Evolutionary conservation across 2,888 invertebrate genomes (phyloP).

Genomic region (Colletes collaris): DNA sequence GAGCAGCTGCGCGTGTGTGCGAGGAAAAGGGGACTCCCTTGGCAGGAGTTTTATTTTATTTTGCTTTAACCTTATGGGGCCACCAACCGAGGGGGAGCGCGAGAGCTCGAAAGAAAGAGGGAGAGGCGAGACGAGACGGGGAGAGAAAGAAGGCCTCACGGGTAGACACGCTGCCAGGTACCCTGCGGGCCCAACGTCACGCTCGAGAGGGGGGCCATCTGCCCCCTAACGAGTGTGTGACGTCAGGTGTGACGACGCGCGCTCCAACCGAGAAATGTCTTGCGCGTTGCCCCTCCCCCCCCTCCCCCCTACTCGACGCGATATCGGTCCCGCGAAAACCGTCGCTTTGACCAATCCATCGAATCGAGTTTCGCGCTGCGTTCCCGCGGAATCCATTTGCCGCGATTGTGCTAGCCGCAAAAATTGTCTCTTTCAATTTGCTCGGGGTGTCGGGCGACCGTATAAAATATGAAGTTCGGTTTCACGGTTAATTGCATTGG

Average conservation of each 20-base stretch:
- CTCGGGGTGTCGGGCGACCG: conserved; percentile 18
- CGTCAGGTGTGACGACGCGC: conserved; percentile 82
- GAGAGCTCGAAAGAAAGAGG: conserved; percentile 36
- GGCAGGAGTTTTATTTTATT: conserved; percentile 80
- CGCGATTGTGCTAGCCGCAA: conserved; percentile 52
- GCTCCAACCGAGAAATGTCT: conserved; percentile 67
- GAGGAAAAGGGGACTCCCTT: conserved; percentile 73
- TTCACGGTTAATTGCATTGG: conserved; percentile 59
- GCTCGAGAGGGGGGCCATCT: conserved; percentile 82
- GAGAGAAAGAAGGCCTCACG: conserved; percentile 56
- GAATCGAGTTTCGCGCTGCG: conserved; percentile 27
- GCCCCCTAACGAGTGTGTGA: conserved; percentile 82
- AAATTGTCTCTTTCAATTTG: conserved; percentile 57
- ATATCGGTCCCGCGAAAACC: conserved; percentile 10
- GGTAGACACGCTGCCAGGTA: conserved; percentile 70
- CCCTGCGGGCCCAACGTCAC: conserved; percentile 76
- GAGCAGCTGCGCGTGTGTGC: conserved; percentile 80
- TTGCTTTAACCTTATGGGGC: conserved; percentile 78
- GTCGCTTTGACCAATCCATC: conserved; percentile 25
- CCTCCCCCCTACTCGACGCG: neutral
- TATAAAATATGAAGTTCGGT: conserved; percentile 59
- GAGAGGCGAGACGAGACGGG: conserved; percentile 30
- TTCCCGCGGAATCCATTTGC: conserved; percentile 46
- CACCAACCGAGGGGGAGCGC: conserved; percentile 33
- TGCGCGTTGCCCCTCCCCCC: neutral